Conservation (phyloP, 2,113 vertebrate genomes). For the Pedionomus torquatus region DNA sequence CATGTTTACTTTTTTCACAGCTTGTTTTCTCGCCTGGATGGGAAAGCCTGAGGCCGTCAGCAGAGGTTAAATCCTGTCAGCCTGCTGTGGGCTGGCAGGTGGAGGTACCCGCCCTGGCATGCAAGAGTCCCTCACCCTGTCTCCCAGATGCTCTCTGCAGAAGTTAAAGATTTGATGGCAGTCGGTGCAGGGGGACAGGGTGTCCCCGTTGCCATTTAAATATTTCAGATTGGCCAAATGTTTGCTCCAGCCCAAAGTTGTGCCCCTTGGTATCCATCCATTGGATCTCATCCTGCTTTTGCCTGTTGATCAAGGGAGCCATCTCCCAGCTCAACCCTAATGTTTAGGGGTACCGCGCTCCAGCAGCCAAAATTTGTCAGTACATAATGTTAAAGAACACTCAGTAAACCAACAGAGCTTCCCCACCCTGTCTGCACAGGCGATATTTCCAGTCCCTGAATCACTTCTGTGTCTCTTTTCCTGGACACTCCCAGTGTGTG, state of each 20-base stretch:
- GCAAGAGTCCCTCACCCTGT: neutral
- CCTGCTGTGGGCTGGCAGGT: neutral
- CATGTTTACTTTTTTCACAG: conserved; percentile 40
- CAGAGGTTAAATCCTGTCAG: neutral
- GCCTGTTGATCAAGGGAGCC: neutral
- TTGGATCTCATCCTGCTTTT: neutral
- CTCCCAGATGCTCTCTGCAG: neutral
- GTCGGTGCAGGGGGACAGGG: neutral
- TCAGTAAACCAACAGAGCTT: neutral
- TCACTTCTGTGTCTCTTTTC: neutral
- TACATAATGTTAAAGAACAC: neutral
- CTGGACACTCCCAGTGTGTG: neutral
- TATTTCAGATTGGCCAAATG: neutral
- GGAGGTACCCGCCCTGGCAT: neutral
- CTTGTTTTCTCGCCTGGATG: conserved; percentile 46
- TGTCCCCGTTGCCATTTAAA: neutral
- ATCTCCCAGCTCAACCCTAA: neutral
- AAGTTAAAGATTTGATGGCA: neutral
- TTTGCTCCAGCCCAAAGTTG: neutral
- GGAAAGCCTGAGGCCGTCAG: conserved; percentile 25
- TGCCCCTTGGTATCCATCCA: neutral
- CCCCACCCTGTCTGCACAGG: neutral
- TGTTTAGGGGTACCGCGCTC: neutral
- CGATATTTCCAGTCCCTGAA: neutral
- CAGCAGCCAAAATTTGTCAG: neutral